A percentile compares a stretch with the other conserved stretches of the same genome.
These are phyloP conservation scores for Xenops minutus DNA, from an alignment of 2,797 vertebrate genomes.

Conservation along the genomic window DNA sequence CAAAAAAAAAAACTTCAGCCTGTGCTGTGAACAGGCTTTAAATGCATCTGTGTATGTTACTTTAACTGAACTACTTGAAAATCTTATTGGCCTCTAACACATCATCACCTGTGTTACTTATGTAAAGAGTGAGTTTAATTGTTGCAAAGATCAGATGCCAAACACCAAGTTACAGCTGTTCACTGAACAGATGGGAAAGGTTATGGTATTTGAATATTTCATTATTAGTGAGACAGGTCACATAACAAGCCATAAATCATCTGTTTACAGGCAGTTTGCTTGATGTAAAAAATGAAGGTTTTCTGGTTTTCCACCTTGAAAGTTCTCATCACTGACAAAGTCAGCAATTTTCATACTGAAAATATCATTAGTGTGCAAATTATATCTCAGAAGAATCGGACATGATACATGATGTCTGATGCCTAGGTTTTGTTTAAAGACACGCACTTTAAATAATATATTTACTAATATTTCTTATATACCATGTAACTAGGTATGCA, in stretches of 20 bases:
- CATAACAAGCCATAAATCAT: conserved; percentile 42
- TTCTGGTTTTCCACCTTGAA: not conserved
- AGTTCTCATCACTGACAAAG: conserved; percentile 9
- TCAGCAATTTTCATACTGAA: conserved; percentile 3
- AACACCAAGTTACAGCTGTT: conserved; percentile 36
- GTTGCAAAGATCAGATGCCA: conserved; percentile 52
- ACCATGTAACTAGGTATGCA: not conserved
- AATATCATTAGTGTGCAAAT: not conserved
- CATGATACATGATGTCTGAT: not conserved
- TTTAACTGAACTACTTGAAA: not conserved
- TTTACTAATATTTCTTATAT: not conserved
- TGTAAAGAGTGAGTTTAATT: conserved; percentile 5
- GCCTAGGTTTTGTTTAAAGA: not conserved
- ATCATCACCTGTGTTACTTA: not conserved
- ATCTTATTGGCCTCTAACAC: not conserved
- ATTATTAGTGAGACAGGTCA: conserved; percentile 48
- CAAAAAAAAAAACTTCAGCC: not conserved
- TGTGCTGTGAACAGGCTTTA: not conserved
- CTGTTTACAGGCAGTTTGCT: conserved; percentile 35
- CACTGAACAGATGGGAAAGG: conserved; percentile 63
- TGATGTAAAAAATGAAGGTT: not conserved
- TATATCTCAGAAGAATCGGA: not conserved
- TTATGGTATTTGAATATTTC: conserved; percentile 44
- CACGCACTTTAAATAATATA: not conserved
- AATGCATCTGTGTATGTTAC: not conserved